Evolutionary conservation across 2,888 invertebrate species (phyloP), one percentile per base, ranked within the genome.

Genomic region (Melieria omissa): DNA sequence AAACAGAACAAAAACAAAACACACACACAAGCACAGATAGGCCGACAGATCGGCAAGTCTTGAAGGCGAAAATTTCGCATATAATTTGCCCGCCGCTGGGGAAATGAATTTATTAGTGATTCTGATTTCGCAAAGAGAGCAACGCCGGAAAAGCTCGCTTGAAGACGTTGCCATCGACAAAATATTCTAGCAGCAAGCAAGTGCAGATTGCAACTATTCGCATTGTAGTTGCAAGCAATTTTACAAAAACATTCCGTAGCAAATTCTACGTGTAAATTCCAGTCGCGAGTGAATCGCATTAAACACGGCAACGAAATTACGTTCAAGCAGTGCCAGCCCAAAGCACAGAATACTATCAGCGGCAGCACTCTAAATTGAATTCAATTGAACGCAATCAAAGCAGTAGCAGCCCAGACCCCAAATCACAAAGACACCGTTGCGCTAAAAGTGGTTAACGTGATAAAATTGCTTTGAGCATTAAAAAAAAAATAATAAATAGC

Each of bases 11-110:
- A 60, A 14, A 16, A 5, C 60, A 60, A 60, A 60, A 45, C 44
- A 58, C 41, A 9, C 12, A 44, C 12, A 10, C 44, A 45, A 60
- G 8, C 14, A 12, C 10, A 44, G 8, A 54, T 10, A 14, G 44
- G 5, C 41, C 45, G 14, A 58, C 58, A 58, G 10, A 41, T 58
- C 3, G 14, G 41, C 57, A 57, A 57, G 57, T 67, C 62, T 67
- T 42, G 55, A 46, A 69, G 58, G 71, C 66, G 66, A 45, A 63
- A 78, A 74, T 81, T 84, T 83, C 80, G 82, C 81, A 83, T 83
- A 85, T 86, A 86, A 84, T 82, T 84, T 76, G 81, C 82, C 81
- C 82, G 83, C 82, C 80, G 83, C 61, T 71, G 71, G 78, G 78
- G 78, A 82, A 84, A 81, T 80, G 77, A 77, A 78, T 80, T 85